Conservation (phyloP, 2,797 vertebrate species). For the Anisognathus igniventris region DNA sequence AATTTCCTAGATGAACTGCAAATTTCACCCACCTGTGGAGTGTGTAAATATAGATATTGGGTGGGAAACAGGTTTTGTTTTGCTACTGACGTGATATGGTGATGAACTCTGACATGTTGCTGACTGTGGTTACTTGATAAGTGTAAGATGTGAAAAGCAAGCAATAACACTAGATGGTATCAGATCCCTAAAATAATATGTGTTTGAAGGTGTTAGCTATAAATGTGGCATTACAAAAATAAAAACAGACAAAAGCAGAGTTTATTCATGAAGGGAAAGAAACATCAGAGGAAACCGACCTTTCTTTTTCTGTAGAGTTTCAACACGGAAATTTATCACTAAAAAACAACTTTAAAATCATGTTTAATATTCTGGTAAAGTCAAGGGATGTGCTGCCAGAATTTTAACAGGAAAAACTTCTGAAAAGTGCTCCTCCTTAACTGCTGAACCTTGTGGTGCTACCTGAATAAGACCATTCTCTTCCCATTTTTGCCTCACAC, state of each 20-base stretch:
- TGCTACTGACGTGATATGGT: conserved; percentile 25
- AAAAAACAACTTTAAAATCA: conserved; percentile 8
- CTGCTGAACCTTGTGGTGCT: neutral
- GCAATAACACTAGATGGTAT: conserved; percentile 53
- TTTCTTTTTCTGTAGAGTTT: conserved; percentile 50
- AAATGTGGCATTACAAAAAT: conserved; percentile 9
- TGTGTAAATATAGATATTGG: conserved; percentile 52
- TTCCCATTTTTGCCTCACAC: neutral
- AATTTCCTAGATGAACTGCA: conserved; percentile 49
- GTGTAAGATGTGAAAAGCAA: conserved; percentile 57
- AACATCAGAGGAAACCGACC: conserved; percentile 45
- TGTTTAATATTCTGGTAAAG: conserved; percentile 20
- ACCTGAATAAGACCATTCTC: neutral
- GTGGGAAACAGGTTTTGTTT: conserved; percentile 44
- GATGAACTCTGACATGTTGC: conserved; percentile 62
- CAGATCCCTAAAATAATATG: conserved; percentile 53
- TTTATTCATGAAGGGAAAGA: conserved; percentile 30
- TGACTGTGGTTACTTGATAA: conserved; percentile 69
- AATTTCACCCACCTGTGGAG: conserved; percentile 59
- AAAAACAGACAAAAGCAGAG: conserved; percentile 35
- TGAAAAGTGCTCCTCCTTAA: neutral
- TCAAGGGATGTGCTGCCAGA: conserved; percentile 16
- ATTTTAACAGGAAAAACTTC: neutral
- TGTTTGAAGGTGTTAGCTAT: conserved; percentile 41
- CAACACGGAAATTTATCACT: conserved; percentile 33